These are phyloP conservation scores for Galerucella calmariensis DNA, from an alignment of 2,888 invertebrate species.

Conservation along the genomic window DNA sequence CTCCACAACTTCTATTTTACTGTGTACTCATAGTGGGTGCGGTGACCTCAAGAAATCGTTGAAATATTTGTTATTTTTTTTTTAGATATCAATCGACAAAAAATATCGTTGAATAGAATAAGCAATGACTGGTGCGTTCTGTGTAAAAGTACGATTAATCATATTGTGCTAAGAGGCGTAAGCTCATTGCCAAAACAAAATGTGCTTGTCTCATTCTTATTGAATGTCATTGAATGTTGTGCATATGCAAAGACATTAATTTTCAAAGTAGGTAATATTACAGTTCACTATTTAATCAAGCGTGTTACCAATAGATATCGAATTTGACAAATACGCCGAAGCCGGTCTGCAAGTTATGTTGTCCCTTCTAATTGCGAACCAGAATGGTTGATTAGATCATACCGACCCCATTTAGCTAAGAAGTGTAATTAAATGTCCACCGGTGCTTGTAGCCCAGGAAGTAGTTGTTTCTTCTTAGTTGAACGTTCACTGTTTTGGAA, in stretches of 20 bases:
- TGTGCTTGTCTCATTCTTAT: constrained; percentile 8
- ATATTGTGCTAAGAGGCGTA: constrained; percentile 24
- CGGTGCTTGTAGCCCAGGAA: too few species aligned
- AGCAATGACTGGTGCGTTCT: constrained; percentile 17
- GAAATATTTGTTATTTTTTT: constrained; percentile 13
- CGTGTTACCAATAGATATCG: too few species aligned
- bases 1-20: background rate
- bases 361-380: too few species aligned
- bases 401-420: too few species aligned
- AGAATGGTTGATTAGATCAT: too few species aligned
- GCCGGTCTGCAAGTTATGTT: too few species aligned
- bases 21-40: constrained; percentile 22
- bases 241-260: background rate
- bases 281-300: too few species aligned
- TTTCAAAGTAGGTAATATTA: background rate
- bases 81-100: constrained; percentile 20
- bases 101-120: constrained; percentile 11
- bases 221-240: constrained; percentile 9
- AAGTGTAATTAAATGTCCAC: too few species aligned
- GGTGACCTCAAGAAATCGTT: constrained; percentile 26
- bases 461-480: too few species aligned
- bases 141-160: constrained; percentile 21
- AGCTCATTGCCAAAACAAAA: constrained; percentile 31
- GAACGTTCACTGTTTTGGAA: too few species aligned
- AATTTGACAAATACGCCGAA: too few species aligned